Evolutionary conservation across 1,140 invertebrate genomes (phyloP), one percentile per base, ranked within the genome.

Genomic region (Xylocopa sonorina): DNA sequence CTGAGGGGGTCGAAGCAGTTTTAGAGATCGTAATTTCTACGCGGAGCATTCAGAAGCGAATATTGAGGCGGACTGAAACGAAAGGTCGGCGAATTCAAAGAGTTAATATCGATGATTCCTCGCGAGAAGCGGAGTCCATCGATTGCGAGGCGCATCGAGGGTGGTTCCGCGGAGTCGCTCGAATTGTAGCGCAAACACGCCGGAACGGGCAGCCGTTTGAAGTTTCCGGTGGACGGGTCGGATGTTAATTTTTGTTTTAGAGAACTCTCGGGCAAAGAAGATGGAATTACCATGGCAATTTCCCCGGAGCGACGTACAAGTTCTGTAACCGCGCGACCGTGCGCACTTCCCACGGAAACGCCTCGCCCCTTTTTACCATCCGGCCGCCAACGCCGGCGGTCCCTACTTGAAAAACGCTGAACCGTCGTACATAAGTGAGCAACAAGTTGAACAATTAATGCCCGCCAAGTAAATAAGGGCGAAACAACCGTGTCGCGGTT

Each of bases 241-340:
- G 82, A 79, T 84, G 75, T 86, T 86, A 86, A 82, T 85, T 86
- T 82, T 85, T 82, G 64, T 66, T 77, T 72, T 57, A 63, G 38
- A 53, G 63, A 67, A 57, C 69, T 75, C 58, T 41, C 66, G 18
- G n/a, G n/a, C 50, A 62, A 77, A 38, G 41, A 29, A 78, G 53
- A 71, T 60, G 58, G 81, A 85, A 84, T 86, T 82, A 68, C 58
- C 64, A 64, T 71, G 69, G 66, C 83, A 82, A 86, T 86, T 86
- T 86, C 80, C 84, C 80, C 27, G 43, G 76, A 58, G 81, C 43
- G 72, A 55, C 66, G 71, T 81, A 81, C 83, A 86, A 84, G 71
- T 78, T 79, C 73, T 85, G 67, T 80, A 81, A 83, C 79, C 55
- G 72, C 51, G 68, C 48, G 55, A 72, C 38, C 58, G 69, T 48